These are phyloP conservation scores for Anisognathus igniventris DNA, from an alignment of 2,797 vertebrate genomes.

Conservation along the genomic window DNA sequence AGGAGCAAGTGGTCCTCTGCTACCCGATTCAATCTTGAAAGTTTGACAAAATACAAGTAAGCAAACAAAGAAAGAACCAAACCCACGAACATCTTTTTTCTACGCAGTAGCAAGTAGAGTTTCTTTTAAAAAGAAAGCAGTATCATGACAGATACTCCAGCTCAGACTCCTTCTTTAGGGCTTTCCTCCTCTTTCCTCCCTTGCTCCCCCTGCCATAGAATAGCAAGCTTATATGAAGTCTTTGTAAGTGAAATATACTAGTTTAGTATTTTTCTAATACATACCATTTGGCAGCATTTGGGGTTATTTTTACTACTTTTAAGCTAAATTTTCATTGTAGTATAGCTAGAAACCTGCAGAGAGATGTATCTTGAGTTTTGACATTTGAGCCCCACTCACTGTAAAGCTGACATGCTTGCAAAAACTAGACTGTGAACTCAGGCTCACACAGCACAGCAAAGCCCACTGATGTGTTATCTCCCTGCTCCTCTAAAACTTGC, in stretches of 20 bases:
- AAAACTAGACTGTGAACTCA: neutral
- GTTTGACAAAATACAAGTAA: neutral
- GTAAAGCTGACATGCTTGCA: neutral
- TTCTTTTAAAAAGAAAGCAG: neutral
- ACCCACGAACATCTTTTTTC: neutral
- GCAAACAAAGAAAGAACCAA: neutral
- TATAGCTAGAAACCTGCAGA: neutral
- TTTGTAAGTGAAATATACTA: neutral
- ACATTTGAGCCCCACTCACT: neutral
- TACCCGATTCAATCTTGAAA: neutral
- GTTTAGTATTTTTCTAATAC: neutral
- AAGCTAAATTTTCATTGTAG: neutral
- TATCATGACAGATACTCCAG: neutral
- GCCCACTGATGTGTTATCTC: neutral
- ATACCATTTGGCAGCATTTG: neutral
- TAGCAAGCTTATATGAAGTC: neutral
- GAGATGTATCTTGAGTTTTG: neutral
- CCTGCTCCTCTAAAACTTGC: neutral
- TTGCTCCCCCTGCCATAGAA: fast-evolving
- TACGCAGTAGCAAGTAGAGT: neutral
- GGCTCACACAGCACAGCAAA: neutral
- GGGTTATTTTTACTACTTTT: neutral
- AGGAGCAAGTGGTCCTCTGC: neutral
- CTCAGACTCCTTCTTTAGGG: neutral
- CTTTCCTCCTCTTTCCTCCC: neutral